These are phyloP conservation scores for Cheilosia variabilis DNA, from an alignment of 2,888 invertebrate genomes.

Conservation along the genomic window DNA sequence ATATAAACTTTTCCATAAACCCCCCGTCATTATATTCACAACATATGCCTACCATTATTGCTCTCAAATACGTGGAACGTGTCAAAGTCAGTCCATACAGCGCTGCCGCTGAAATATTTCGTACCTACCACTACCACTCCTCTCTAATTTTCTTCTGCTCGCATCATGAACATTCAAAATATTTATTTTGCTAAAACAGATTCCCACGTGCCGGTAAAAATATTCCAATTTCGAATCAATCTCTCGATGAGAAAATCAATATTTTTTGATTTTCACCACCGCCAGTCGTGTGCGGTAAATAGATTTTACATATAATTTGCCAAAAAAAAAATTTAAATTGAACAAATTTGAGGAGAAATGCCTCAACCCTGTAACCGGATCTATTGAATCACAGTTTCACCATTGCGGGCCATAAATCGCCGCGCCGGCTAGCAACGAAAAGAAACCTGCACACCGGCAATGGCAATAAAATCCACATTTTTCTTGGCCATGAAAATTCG, in stretches of 20 bases:
- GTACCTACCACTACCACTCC: no score
- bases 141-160: background rate
- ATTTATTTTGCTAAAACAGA: background rate
- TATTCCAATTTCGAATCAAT: slow-evolving; percentile 36
- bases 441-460: slow-evolving; percentile 13
- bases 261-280: background rate
- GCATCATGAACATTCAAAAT: background rate
- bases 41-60: slow-evolving; percentile 38
- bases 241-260: slow-evolving; percentile 13
- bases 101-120: background rate
- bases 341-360: background rate
- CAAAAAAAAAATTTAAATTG: background rate
- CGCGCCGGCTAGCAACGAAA: slow-evolving; percentile 3
- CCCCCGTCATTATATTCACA: background rate
- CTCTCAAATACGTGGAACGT: slow-evolving; percentile 19
- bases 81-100: background rate
- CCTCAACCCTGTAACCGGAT: background rate
- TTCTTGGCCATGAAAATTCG: slow-evolving; percentile 42
- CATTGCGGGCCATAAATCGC: slow-evolving; percentile 29
- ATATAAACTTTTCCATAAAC: background rate
- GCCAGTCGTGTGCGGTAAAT: slow-evolving; percentile 20
- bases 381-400: slow-evolving; percentile 5
- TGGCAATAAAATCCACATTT: slow-evolving; percentile 37
- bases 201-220: slow-evolving; percentile 29
- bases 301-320: slow-evolving; percentile 16